phyloP scores from a whole-genome alignment of 2,113 vertebrate species.

The Corythaeola cristata region DNA sequence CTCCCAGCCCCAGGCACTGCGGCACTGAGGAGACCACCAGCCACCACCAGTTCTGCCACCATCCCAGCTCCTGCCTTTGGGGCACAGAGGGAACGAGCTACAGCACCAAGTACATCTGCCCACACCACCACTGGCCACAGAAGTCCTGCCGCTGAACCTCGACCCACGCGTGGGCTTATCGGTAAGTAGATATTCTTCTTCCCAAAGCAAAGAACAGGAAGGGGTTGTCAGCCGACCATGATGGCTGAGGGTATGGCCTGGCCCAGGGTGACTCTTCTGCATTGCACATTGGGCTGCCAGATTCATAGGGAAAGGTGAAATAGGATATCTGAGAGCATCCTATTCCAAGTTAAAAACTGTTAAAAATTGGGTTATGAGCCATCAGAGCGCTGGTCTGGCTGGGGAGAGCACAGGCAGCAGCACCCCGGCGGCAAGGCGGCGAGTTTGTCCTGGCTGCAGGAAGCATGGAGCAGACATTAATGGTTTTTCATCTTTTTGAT shows the following conservation, averaged over 20 bases:
- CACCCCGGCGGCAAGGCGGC: neutral
- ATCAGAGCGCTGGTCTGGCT: fast-evolving
- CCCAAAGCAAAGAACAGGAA: neutral
- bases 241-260: fast-evolving
- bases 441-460: neutral
- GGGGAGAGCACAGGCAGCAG: neutral
- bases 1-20: fast-evolving
- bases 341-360: neutral
- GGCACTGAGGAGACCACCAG: fast-evolving
- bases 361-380: neutral
- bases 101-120: neutral
- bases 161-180: neutral
- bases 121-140: neutral
- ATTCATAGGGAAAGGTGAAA: neutral
- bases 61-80: neutral
- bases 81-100: neutral
- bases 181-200: slow-evolving; percentile 25
- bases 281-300: neutral
- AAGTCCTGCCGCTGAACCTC: neutral
- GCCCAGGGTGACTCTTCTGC: neutral
- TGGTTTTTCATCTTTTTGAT: neutral
- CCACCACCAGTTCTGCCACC: neutral
- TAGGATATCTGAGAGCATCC: neutral
- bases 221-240: neutral
- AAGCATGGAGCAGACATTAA: neutral